Percentiles rank a stretch among this genome's conserved stretches.
Conservation (phyloP, 2,113 vertebrate species). For the Triplophysa tibetana region DNA sequence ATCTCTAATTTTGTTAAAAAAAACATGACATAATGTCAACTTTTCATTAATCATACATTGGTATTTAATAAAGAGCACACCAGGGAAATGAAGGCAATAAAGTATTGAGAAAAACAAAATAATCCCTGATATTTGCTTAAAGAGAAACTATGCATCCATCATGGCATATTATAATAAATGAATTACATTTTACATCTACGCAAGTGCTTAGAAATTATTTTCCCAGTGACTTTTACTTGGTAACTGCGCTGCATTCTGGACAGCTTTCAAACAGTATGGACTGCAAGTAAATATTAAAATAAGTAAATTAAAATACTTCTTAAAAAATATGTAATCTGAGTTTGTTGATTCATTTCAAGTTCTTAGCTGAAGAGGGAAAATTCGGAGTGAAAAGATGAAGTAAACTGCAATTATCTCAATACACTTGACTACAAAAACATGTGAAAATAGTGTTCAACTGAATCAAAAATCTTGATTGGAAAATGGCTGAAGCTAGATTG, state of each 20-base stretch:
- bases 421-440: too few species aligned
- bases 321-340: conserved; percentile 17
- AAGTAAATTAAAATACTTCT: conserved; percentile 18
- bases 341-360: background rate
- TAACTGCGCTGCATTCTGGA: conserved; percentile 16
- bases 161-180: conserved; percentile 5
- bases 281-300: conserved; percentile 1
- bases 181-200: background rate
- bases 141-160: conserved; percentile 48
- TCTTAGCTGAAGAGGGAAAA: background rate
- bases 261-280: conserved; percentile 34
- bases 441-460: too few species aligned
- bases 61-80: conserved; percentile 21
- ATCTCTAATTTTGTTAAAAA: conserved; percentile 21
- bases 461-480: too few species aligned
- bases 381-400: too few species aligned
- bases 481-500: too few species aligned
- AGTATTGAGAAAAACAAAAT: background rate
- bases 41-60: background rate
- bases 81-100: conserved; percentile 47
- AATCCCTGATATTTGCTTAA: conserved; percentile 22
- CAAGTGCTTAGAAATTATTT: background rate
- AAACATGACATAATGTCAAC: too few species aligned
- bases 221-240: conserved; percentile 19
- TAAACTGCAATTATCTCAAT: too few species aligned